phyloP scores from a whole-genome alignment of 2,888 invertebrate genomes.

The Cheiracanthium punctorium region DNA sequence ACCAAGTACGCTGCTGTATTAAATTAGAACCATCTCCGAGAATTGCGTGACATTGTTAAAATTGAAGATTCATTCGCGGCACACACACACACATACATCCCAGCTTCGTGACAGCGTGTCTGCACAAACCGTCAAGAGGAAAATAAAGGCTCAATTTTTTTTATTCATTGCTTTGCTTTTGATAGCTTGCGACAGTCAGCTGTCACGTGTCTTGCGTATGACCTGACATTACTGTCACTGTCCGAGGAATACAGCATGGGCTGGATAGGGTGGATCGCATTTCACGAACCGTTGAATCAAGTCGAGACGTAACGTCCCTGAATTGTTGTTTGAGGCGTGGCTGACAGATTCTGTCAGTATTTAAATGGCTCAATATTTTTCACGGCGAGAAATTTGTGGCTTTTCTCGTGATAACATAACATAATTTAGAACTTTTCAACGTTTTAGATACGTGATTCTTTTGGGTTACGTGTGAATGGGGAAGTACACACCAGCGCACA shows the following conservation, averaged over 20 bases:
- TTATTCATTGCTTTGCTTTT: constrained; percentile 8
- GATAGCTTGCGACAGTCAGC: constrained; percentile 54
- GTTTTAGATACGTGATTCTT: too few species aligned
- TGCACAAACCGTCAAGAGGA: neutral
- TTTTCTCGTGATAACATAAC: neutral
- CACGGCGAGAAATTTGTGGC: neutral
- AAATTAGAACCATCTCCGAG: neutral
- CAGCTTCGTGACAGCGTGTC: neutral
- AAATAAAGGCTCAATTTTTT: constrained; percentile 3
- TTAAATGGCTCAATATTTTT: constrained; percentile 10
- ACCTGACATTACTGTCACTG: constrained; percentile 38
- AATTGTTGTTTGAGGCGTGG: constrained; percentile 3
- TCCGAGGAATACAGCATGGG: neutral
- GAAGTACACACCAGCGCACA: too few species aligned
- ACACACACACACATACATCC: neutral
- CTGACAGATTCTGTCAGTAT: neutral
- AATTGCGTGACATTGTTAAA: neutral
- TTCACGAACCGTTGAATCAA: constrained; percentile 3
- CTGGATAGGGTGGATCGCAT: constrained; percentile 5
- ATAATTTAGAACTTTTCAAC: neutral
- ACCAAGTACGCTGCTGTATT: neutral
- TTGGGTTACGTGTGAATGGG: too few species aligned
- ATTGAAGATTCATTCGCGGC: neutral
- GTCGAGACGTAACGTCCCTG: neutral
- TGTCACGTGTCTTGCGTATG: constrained; percentile 41